These are phyloP conservation scores for Ictidomys tridecemlineatus DNA, from an alignment of 2,113 vertebrate genomes.

Conservation along the genomic window DNA sequence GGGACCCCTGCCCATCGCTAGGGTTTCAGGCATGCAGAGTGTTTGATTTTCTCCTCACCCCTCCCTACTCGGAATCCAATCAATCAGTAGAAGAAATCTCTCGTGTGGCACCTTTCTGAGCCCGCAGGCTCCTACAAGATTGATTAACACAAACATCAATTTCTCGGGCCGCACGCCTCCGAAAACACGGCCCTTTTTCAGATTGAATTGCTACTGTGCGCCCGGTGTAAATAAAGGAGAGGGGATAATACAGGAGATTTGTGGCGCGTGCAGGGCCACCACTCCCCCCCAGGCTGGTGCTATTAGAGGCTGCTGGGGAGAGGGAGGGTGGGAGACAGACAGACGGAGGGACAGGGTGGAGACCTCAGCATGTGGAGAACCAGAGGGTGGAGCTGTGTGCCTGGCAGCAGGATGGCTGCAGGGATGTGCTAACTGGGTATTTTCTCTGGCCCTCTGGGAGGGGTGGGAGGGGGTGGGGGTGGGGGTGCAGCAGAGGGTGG, in stretches of 20 bases:
- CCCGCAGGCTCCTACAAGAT: constrained; percentile 67
- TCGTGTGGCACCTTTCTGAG: not conserved
- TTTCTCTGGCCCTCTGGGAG: not conserved
- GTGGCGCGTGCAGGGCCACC: not conserved
- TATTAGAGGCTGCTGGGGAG: rapidly evolving
- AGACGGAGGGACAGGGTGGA: not conserved
- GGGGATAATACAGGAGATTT: not conserved
- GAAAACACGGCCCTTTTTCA: constrained; percentile 68
- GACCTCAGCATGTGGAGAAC: too few relatives aligned
- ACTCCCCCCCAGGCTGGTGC: not conserved
- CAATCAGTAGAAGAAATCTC: constrained; percentile 83
- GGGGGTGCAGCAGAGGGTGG: not conserved
- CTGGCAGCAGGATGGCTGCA: not conserved
- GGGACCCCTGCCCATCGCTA: not conserved
- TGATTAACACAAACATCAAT: constrained; percentile 81
- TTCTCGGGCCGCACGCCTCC: constrained; percentile 61
- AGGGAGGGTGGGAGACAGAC: not conserved
- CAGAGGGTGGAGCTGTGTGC: not conserved
- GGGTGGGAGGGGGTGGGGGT: not conserved
- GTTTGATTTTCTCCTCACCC: constrained; percentile 13
- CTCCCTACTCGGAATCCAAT: not conserved
- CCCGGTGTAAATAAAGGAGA: constrained; percentile 56
- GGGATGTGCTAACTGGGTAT: rapidly evolving
- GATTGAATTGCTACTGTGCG: constrained; percentile 68
- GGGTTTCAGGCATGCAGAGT: not conserved